Percentiles rank a stretch among this genome's conserved stretches.
phyloP scores from a whole-genome alignment of 2,113 vertebrate genomes.

The Xenotilapia caudafasciata region DNA sequence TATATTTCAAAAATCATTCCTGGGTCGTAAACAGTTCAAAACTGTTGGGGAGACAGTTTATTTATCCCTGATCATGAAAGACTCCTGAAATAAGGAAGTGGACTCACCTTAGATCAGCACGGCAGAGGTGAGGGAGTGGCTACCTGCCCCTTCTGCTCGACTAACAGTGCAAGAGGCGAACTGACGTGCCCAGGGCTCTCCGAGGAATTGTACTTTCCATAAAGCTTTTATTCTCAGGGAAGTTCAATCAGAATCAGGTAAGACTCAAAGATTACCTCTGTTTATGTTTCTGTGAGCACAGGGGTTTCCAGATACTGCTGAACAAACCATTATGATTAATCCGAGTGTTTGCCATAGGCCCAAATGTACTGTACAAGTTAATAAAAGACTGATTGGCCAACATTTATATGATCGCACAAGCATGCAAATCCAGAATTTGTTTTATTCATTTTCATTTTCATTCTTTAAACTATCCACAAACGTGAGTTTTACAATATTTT shows the following conservation, averaged over 20 bases:
- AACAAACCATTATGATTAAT: not conserved
- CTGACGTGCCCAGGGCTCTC: not conserved
- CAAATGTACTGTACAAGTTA: not conserved
- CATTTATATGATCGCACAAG: not conserved
- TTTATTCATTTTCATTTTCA: not conserved
- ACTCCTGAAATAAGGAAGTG: constrained; percentile 57
- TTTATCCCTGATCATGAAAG: not conserved
- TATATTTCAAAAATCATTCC: not conserved
- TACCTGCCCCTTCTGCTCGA: constrained; percentile 17
- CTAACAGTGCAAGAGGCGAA: not conserved
- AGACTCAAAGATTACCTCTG: not conserved
- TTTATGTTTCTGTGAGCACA: not conserved
- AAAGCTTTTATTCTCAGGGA: not conserved
- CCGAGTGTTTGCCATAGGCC: not conserved
- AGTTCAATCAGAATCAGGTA: constrained; percentile 15
- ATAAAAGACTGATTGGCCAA: not conserved
- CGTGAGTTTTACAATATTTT: not conserved
- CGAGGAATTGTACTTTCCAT: not conserved
- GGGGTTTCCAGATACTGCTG: not conserved
- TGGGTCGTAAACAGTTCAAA: not conserved
- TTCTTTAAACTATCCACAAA: not conserved
- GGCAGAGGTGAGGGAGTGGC: constrained; percentile 58
- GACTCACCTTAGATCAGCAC: not conserved
- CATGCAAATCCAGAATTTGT: not conserved
- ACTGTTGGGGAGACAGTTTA: not conserved